A percentile compares a stretch with the other conserved stretches of the same genome.
These are phyloP conservation scores for Valencia hispanica DNA, from an alignment of 2,797 vertebrate genomes.

Conservation along the genomic window DNA sequence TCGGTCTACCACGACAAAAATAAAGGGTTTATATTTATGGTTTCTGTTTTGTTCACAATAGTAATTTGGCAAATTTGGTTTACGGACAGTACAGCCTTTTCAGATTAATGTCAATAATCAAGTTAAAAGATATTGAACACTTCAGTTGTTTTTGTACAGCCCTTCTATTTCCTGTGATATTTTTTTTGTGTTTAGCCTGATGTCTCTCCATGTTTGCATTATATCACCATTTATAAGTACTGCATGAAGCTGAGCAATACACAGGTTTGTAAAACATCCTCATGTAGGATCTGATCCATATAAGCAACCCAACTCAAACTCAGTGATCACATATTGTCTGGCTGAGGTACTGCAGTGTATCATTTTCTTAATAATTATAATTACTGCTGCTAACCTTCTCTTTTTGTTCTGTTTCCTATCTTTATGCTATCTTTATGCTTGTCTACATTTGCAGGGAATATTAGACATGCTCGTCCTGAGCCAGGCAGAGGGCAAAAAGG, in stretches of 20 bases:
- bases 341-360: not conserved
- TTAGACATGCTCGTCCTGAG: constrained; percentile 94
- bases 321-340: not conserved
- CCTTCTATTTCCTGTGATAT: not conserved
- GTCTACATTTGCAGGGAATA: constrained; percentile 87
- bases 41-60: constrained; percentile 23
- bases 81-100: constrained; percentile 16
- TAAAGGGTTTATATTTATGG: constrained; percentile 32
- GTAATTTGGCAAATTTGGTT: constrained; percentile 31
- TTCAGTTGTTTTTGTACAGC: not conserved
- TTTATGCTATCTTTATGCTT: constrained; percentile 56
- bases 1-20: constrained; percentile 28
- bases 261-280: not conserved
- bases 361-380: not conserved
- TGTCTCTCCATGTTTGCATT: not conserved
- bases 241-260: not conserved
- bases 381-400: constrained; percentile 7
- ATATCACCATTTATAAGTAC: not conserved
- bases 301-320: not conserved
- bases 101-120: constrained; percentile 27
- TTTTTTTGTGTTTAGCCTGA: not conserved
- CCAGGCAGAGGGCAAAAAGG: constrained; percentile 74
- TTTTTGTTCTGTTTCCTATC: constrained; percentile 56
- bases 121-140: constrained; percentile 12
- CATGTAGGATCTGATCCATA: not conserved